These are phyloP conservation scores for Xylocampa areola DNA, from an alignment of 2,888 invertebrate species.

Conservation along the genomic window DNA sequence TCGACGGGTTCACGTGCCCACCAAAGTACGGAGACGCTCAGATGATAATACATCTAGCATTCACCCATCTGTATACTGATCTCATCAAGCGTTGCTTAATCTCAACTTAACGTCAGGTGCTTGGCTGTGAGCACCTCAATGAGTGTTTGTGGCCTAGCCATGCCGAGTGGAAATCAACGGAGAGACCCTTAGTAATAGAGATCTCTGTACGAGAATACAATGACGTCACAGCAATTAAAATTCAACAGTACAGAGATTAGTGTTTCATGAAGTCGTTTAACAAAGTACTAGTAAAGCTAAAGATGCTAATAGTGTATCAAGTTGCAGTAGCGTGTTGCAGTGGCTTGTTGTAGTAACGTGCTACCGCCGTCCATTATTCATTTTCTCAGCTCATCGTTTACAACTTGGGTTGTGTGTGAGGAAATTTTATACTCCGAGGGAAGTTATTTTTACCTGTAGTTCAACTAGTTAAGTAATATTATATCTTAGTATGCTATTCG, in stretches of 20 bases:
- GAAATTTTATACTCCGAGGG: slow-evolving; percentile 21
- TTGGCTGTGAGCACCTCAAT: too few relatives aligned
- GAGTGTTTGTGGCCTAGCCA: too few relatives aligned
- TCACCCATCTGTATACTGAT: too few relatives aligned
- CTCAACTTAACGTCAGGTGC: too few relatives aligned
- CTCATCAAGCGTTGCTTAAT: too few relatives aligned
- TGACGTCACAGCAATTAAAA: neutral
- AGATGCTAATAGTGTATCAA: slow-evolving; percentile 43
- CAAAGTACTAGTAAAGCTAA: slow-evolving; percentile 25
- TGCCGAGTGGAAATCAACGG: too few relatives aligned
- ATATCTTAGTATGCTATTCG: too few relatives aligned
- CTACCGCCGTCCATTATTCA: slow-evolving; percentile 46
- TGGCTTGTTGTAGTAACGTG: slow-evolving; percentile 34
- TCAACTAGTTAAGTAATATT: slow-evolving; percentile 14
- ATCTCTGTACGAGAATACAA: neutral
- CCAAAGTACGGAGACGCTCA: too few relatives aligned
- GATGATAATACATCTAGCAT: too few relatives aligned
- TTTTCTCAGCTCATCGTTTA: slow-evolving; percentile 46
- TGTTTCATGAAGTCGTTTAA: slow-evolving; percentile 9
- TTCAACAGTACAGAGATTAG: slow-evolving; percentile 1
- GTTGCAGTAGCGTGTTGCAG: slow-evolving; percentile 40
- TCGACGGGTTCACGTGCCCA: too few relatives aligned
- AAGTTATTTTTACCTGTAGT: slow-evolving; percentile 1
- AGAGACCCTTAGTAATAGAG: too few relatives aligned
- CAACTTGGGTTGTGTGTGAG: slow-evolving; percentile 28